phyloP scores from a whole-genome alignment of 1,140 invertebrate species.

The Homalodisca vitripennis region DNA sequence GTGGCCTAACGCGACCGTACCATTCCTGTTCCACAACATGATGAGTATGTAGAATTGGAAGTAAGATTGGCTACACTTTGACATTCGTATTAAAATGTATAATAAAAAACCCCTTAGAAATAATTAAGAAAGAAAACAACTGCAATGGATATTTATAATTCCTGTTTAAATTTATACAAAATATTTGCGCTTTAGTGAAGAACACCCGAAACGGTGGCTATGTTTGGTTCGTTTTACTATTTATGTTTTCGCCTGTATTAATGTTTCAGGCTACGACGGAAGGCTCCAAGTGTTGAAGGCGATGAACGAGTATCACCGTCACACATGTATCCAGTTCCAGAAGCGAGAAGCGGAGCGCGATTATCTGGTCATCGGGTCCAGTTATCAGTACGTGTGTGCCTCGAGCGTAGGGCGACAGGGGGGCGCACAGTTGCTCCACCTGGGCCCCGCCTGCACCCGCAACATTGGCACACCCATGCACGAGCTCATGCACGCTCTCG shows the following conservation, averaged over 20 bases:
- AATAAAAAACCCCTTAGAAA: no score
- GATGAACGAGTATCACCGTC: slow-evolving; percentile 18
- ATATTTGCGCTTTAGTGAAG: no score
- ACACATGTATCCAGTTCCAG: slow-evolving; percentile 11
- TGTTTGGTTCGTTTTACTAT: no score
- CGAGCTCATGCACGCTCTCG: slow-evolving; percentile 56
- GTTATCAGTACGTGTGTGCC: neutral
- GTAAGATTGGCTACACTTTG: no score
- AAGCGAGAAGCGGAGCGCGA: neutral
- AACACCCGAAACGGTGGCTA: no score
- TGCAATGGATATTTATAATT: no score
- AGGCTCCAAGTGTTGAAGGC: neutral
- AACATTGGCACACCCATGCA: slow-evolving; percentile 51
- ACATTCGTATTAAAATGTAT: no score
- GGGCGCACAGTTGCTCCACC: neutral
- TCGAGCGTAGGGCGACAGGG: slow-evolving; percentile 11
- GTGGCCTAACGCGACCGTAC: slow-evolving; percentile 23
- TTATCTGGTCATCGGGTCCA: neutral
- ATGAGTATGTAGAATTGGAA: slow-evolving; percentile 10
- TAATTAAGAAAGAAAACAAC: no score
- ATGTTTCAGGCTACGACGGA: neutral
- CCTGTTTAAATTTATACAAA: no score
- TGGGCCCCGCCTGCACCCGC: neutral
- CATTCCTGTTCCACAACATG: slow-evolving; percentile 3
- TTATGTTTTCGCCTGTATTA: no score